A percentile compares a stretch with the other conserved stretches of the same genome.
These are phyloP conservation scores for Pipistrellus pygmaeus DNA, from an alignment of 2,797 vertebrate genomes.

Conservation along the genomic window DNA sequence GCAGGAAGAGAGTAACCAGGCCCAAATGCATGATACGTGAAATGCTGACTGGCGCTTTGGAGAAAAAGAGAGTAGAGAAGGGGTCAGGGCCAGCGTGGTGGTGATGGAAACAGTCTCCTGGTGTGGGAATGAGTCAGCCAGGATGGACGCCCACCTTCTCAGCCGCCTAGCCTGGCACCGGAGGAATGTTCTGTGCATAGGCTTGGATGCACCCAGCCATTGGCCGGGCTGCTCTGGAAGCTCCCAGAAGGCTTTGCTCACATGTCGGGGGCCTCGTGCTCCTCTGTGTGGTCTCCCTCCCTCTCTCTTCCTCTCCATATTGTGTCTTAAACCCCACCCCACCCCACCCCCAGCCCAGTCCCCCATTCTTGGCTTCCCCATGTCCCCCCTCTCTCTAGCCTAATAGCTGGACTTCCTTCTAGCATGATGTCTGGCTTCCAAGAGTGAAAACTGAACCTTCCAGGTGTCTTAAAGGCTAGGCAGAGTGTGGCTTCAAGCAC, in stretches of 20 bases:
- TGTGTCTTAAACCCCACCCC: neutral
- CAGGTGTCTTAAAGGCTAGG: neutral
- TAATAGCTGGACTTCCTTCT: neutral
- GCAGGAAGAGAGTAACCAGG: neutral
- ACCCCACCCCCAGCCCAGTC: too few species aligned
- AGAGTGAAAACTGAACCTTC: neutral
- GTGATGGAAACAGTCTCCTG: neutral
- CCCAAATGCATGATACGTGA: neutral
- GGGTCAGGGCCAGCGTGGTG: neutral
- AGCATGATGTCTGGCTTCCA: neutral
- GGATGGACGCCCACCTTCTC: neutral
- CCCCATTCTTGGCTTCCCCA: neutral
- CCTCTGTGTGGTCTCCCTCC: neutral
- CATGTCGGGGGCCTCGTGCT: neutral
- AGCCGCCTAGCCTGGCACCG: neutral
- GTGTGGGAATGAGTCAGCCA: neutral
- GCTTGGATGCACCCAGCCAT: neutral
- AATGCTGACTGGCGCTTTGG: neutral
- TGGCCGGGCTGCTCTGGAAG: neutral
- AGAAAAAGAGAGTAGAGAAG: neutral
- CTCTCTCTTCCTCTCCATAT: neutral
- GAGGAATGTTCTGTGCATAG: neutral
- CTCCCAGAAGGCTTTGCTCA: neutral
- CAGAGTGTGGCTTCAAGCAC: neutral
- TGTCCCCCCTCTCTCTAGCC: neutral